Evolutionary conservation across 2,797 vertebrate genomes (phyloP).

Genomic region (Peromyscus aztecus): DNA sequence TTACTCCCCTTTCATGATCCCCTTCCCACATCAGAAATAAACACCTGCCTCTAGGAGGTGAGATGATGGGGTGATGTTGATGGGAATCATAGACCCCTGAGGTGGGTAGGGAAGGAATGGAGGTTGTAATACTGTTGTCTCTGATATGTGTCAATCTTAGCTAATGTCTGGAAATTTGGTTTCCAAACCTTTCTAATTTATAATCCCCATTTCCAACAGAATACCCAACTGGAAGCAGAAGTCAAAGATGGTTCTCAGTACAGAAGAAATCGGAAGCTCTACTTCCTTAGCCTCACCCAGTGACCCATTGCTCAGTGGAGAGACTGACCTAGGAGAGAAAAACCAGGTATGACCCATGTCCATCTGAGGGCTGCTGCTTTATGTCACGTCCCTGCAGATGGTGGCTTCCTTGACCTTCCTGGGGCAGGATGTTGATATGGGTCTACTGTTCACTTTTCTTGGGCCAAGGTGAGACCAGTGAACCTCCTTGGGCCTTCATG

Average conservation of each 20-base stretch:
- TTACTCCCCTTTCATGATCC: neutral
- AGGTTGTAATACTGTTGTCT: neutral
- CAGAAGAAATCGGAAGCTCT: neutral
- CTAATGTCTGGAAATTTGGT: neutral
- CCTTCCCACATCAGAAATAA: neutral
- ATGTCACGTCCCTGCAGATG: neutral
- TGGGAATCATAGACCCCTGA: neutral
- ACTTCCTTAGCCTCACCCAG: neutral
- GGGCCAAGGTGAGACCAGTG: neutral
- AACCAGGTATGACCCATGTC: neutral
- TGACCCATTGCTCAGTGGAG: neutral
- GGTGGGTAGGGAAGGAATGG: neutral
- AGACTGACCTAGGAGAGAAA: neutral
- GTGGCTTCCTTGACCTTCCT: neutral
- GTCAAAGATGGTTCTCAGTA: neutral
- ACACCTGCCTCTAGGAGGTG: neutral
- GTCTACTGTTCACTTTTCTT: neutral
- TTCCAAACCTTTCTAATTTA: neutral
- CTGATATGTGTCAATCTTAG: neutral
- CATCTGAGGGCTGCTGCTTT: neutral
- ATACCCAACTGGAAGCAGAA: neutral
- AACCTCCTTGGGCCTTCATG: neutral
- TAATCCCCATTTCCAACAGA: neutral
- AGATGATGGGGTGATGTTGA: neutral
- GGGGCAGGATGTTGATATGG: neutral